These are phyloP conservation scores for Caenorhabditis auriculariae DNA, from an alignment of 2,888 invertebrate genomes.

Conservation along the genomic window DNA sequence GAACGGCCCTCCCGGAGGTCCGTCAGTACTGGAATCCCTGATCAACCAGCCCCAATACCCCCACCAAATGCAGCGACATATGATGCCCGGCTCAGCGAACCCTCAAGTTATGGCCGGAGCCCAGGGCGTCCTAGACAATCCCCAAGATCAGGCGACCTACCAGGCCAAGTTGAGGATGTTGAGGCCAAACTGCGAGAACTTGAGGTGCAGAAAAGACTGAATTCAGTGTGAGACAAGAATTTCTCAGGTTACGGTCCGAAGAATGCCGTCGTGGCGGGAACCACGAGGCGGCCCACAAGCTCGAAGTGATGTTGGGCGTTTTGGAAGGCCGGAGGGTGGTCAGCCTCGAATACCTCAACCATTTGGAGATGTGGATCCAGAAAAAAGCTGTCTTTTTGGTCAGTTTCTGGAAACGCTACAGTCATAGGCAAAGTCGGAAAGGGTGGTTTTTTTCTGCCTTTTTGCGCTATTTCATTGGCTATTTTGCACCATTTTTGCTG, in stretches of 20 bases:
- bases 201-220: constrained; percentile 14
- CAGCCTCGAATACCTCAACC: constrained; percentile 43
- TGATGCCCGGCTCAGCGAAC: not conserved
- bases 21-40: constrained; percentile 42
- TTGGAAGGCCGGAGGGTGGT: constrained; percentile 45
- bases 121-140: constrained; percentile 3
- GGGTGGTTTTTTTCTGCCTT: no score
- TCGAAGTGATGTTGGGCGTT: constrained; percentile 49
- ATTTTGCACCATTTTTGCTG: no score
- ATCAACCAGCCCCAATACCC: constrained; percentile 42
- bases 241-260: constrained; percentile 29
- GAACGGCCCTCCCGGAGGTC: constrained; percentile 2
- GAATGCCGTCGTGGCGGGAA: constrained; percentile 38
- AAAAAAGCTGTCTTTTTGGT: constrained; percentile 46
- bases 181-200: constrained; percentile 32
- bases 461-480: no score
- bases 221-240: not conserved
- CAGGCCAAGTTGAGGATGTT: constrained; percentile 32
- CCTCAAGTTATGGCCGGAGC: not conserved
- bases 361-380: constrained; percentile 48
- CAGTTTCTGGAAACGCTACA: no score
- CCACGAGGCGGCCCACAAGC: constrained; percentile 36
- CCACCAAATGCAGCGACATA: no score
- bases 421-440: no score
- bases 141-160: constrained; percentile 32